phyloP scores from a whole-genome alignment of 2,113 vertebrate species.

The Oreocharis arfaki region DNA sequence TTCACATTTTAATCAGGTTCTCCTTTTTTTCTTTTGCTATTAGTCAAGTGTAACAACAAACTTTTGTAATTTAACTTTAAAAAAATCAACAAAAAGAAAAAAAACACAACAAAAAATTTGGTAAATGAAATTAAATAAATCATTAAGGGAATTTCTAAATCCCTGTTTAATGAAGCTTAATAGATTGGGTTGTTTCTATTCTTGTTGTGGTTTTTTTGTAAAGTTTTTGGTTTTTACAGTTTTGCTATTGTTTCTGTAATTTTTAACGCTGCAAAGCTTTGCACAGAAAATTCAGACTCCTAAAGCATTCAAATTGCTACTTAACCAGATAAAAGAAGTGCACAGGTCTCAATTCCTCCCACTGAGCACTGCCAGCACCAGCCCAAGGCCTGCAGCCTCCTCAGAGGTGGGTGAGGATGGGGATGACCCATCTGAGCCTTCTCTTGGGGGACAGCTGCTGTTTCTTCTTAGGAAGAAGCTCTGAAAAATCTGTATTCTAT shows the following conservation, averaged over 20 bases:
- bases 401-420: too few relatives aligned
- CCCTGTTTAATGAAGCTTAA: not conserved
- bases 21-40: not conserved
- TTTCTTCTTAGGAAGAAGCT: not conserved
- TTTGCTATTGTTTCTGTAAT: not conserved
- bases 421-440: not conserved
- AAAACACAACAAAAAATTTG: not conserved
- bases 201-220: rapidly evolving
- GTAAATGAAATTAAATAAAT: not conserved
- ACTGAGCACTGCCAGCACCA: not conserved
- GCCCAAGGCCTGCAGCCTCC: not conserved
- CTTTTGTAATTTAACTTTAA: not conserved
- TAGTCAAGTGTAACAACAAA: not conserved
- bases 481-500: not conserved
- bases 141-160: not conserved
- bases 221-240: not conserved
- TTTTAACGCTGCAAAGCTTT: not conserved
- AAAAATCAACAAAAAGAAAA: not conserved
- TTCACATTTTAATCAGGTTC: not conserved
- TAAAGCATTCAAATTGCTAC: not conserved
- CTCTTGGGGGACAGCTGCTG: not conserved
- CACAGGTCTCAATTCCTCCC: not conserved
- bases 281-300: not conserved
- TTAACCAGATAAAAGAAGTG: not conserved
- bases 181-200: not conserved